Evolutionary conservation across 2,888 invertebrate genomes (phyloP).

Genomic region (Terebella lapidaria): DNA sequence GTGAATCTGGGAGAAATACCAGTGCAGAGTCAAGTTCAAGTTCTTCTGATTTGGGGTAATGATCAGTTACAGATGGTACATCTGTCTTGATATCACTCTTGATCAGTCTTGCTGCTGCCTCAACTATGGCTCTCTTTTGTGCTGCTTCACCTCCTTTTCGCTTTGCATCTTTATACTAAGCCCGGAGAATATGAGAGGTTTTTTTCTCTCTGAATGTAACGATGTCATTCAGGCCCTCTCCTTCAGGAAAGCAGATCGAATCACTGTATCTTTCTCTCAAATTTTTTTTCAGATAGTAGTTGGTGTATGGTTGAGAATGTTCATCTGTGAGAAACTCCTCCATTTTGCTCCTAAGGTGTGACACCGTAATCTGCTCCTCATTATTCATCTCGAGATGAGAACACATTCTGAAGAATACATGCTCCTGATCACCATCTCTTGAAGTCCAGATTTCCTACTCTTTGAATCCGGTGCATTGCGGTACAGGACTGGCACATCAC

Average conservation of each 20-base stretch:
- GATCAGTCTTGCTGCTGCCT: not conserved
- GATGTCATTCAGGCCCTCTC: not conserved
- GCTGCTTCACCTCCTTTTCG: not conserved
- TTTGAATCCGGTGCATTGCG: not conserved
- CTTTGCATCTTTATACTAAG: not conserved
- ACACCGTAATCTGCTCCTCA: conserved; percentile 1
- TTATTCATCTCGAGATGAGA: not conserved
- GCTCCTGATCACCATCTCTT: not conserved
- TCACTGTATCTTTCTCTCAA: not conserved
- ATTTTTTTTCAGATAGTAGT: conserved; percentile 1
- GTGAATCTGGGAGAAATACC: not conserved
- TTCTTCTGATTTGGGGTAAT: not conserved
- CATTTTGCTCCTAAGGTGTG: not conserved
- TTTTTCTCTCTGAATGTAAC: conserved; percentile 3
- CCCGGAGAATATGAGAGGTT: not conserved
- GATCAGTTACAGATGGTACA: not conserved
- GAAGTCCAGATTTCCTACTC: not conserved
- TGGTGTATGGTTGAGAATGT: not conserved
- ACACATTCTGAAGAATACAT: not conserved
- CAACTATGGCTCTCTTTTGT: not conserved
- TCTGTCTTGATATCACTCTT: conserved; percentile 3
- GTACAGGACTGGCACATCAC: not conserved
- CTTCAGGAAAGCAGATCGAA: not conserved
- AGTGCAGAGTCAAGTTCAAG: not conserved
- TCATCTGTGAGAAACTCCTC: not conserved